A percentile compares a stretch with the other conserved stretches of the same genome.
Evolutionary conservation across 2,888 invertebrate genomes (phyloP).

Genomic region (Nemoura dubitans): DNA sequence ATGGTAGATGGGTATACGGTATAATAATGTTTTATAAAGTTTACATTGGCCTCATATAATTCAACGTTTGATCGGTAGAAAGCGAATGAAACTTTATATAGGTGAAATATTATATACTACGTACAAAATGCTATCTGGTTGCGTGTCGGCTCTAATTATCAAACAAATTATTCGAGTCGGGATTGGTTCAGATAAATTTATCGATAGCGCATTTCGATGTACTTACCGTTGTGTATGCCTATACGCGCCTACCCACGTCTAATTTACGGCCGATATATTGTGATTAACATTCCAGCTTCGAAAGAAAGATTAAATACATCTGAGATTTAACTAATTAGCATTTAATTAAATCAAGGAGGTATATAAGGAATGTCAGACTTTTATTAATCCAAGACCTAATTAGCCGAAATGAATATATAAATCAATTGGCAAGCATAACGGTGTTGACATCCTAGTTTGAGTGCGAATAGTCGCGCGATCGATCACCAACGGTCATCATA

Average conservation of each 20-base stretch:
- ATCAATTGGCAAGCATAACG: not conserved
- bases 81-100: no score
- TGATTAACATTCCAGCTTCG: not conserved
- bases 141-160: not conserved
- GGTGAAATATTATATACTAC: no score
- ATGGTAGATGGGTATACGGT: no score
- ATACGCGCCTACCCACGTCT: not conserved
- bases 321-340: not conserved
- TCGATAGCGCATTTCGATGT: not conserved
- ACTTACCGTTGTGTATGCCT: not conserved
- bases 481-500: not conserved
- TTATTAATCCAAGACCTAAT: not conserved
- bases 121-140: not conserved
- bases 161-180: not conserved
- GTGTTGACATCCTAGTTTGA: constrained; percentile 7
- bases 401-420: not conserved
- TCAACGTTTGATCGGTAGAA: no score
- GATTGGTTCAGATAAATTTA: not conserved
- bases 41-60: no score
- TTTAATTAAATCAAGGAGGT: constrained; percentile 9
- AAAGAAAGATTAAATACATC: constrained; percentile 12
- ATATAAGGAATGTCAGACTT: not conserved
- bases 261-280: not conserved
- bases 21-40: no score
- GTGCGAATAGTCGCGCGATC: not conserved